Evolutionary conservation across 2,888 invertebrate species (phyloP), one percentile per base, ranked within the genome.

Genomic region (Neoaliturus tenellus): DNA sequence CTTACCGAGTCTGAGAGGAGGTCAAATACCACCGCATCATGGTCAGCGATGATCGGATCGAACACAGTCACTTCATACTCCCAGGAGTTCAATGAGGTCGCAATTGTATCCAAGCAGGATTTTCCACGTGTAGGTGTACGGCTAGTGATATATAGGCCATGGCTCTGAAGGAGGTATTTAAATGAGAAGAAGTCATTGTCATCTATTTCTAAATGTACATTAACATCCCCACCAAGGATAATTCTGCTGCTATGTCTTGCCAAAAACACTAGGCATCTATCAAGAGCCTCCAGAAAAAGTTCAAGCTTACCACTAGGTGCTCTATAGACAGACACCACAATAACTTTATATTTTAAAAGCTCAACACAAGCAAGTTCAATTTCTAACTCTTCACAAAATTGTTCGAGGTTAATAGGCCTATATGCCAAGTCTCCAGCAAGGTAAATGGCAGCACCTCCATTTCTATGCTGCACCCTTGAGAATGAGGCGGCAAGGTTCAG

Each of bases 61-160:
- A 23, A 1, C 12, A 75, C 48, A 2, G 48, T n/a, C 17, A 33
- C 48, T 3, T 2, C 14, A 25, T 75, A 48, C 4, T 75, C 75
- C 75, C 75, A 75, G 31, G 28, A 17, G 17, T 28, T 28, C 4
- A 75, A 14, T 23, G 4, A 12, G 4, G 75, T 75, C 1, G 48
- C 75, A 3, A 75, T 48, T 44, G 75, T 75, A 28, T 75, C 75
- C 3, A 75, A 17, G 23, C 75, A 75, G 23, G 14, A 28, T 10
- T 12, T 25, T 2, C 75, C 75, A 25, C 25, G 41, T 8, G 73
- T 73, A 6, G 41, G 41, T 5, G 1, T 6, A 1, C 23, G 6
- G 25, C 20, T 73, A 23, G 25, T 75, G 5, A 75, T 48, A 25
- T 48, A 75, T 14, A 75, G 12, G 17, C 75, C 75, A 67, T 67